Evolutionary conservation across 2,113 vertebrate genomes (phyloP).

Genomic region (Aramus guarauna): DNA sequence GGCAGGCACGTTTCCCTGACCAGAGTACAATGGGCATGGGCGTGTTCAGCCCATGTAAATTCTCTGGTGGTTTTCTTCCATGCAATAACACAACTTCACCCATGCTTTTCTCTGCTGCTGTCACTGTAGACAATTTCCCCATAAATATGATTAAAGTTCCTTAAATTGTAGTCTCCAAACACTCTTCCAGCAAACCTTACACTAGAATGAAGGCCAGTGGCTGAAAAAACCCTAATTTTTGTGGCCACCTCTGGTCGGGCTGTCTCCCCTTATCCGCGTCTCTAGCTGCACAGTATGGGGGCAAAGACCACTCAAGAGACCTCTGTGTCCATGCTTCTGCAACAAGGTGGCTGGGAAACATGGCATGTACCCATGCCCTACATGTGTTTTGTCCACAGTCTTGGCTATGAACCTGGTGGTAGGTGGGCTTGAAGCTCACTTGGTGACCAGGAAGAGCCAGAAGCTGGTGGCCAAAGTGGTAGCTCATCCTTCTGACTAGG

Average conservation of each 20-base stretch:
- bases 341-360: background rate
- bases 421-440: background rate
- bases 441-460: background rate
- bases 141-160: background rate
- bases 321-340: rapidly evolving
- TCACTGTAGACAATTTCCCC: background rate
- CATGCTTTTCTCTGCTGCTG: background rate
- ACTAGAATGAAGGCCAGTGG: background rate
- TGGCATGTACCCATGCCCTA: too few relatives aligned
- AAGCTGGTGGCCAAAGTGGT: background rate
- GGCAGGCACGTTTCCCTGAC: background rate
- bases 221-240: background rate
- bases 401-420: background rate
- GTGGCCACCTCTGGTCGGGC: background rate
- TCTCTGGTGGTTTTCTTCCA: background rate
- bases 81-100: background rate
- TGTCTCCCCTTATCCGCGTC: background rate
- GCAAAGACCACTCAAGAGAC: background rate
- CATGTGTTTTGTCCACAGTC: rapidly evolving
- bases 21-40: background rate
- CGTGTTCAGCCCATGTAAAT: background rate
- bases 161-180: background rate
- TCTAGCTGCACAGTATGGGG: background rate
- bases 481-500: background rate
- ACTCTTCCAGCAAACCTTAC: background rate